Evolutionary conservation across 2,888 invertebrate genomes (phyloP), one percentile per base, ranked within the genome.

Genomic region (Baronia brevicornis): DNA sequence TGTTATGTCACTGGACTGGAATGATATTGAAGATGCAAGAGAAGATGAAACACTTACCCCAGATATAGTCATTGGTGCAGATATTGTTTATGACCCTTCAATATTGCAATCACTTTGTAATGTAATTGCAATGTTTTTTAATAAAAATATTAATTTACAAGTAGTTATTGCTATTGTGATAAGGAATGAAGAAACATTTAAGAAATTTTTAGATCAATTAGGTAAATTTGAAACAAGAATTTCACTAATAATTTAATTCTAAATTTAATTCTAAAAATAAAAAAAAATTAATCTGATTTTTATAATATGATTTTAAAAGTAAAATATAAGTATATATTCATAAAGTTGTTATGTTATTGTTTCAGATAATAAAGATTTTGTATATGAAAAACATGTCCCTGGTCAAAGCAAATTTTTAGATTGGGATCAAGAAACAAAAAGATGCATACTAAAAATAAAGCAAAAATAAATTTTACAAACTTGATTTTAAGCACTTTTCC

Each of bases 101-200:
- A 66, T 77, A 51, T 44, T 80, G 29, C 30, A 57, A 25, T 58
- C 72, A 8, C 57, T 84, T 5, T 64, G 69, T 41, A 64, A 68
- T 42, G 61, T 71, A 7, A 39, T 82, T 4, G 33, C 60, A 33
- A 39, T 26, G 10, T 69, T 77, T 23, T 61, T 58, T 21, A 33
- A 44, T 0, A 68, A 48, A 45, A 80, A 80, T 51, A 52, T 45
- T 8, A 4, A 56, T 20, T 36, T 78, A 19, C 54, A 63, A 41
- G 56, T 75, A 12, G 78, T 60, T 38, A 71, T 82, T 43, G 69
- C 71, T 17, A 72, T 71, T 51, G 56, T 75, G 24, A 61, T 91
- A 41, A 77, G 93, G 44, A 92, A 92, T 72, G 67, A 82, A 50
- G 71, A 84, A 1, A 93, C 93, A 1, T 72, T 89, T 41, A 48